Evolutionary conservation across 2,888 invertebrate genomes (phyloP), one percentile per base, ranked within the genome.

Genomic region (Epiperipatus broadwayi): DNA sequence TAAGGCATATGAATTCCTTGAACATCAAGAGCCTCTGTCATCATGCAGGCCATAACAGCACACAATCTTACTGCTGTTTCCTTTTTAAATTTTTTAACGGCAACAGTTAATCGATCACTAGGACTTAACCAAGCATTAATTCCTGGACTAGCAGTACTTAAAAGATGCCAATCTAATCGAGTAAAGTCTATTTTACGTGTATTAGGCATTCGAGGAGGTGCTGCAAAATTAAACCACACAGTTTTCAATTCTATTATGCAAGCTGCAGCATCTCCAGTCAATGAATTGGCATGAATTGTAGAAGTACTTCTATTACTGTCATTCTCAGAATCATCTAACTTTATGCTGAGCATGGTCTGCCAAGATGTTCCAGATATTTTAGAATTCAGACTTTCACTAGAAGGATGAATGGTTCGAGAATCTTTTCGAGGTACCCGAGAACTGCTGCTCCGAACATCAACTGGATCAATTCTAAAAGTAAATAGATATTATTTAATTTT

Each of bases 41-140:
- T 93, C 12, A 91, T 69, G 52, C 84, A 85, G 37, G 89, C 89
- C 41, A 89, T 77, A 10, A 85, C 78, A 14, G 84, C 81, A 3
- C 54, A 53, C 19, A 55, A 51, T 30, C 61, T 50, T 38, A 54
- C 53, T 32, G 56, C 54, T 28, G 79, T 69, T 2, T 76, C 75
- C 28, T 79, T 69, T 48, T 80, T 71, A 65, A 87, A 68, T 39
- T 78, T 72, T 21, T 81, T 77, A 34, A 79, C 74, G 47, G 80
- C 71, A 43, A 80, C 78, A 34, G 85, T 79, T 43, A 91, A 70
- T 14, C 85, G 69, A 64, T 89, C 87, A 57, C 79, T 76, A 0
- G 91, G 89, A 66, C 87, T 89, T 75, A 93, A 77, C 93, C 93
- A 93, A 1, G 91, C 89, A 54, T 87, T 87, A 49, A 93, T 91